Percentiles rank a stretch among this genome's conserved stretches.
These are phyloP conservation scores for Trachelipus rathkii DNA, from an alignment of 1,140 invertebrate species.

Conservation along the genomic window DNA sequence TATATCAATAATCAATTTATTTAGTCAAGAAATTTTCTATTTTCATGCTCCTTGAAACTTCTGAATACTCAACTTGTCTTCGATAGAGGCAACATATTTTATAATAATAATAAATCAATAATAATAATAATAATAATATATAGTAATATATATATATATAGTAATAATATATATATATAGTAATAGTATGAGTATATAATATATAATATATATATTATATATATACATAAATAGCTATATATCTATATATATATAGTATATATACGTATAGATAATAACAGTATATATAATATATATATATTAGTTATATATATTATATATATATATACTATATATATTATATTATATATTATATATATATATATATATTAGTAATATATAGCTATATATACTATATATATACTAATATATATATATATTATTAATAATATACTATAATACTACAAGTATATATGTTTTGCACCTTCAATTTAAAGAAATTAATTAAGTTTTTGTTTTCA, in stretches of 20 bases:
- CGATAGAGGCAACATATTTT: too few relatives aligned
- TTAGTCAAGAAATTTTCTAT: too few relatives aligned
- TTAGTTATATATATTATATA: slow-evolving; percentile 14
- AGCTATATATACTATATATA: neutral
- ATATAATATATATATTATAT: slow-evolving; percentile 18
- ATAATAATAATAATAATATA: too few relatives aligned
- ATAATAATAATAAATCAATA: too few relatives aligned
- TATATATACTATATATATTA: slow-evolving; percentile 23
- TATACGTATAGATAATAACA: slow-evolving; percentile 1
- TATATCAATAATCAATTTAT: too few relatives aligned
- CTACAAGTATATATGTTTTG: neutral
- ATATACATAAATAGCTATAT: slow-evolving; percentile 10
- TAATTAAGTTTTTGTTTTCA: neutral
- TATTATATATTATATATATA: slow-evolving; percentile 7
- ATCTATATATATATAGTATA: neutral
- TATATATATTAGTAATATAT: neutral
- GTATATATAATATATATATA: slow-evolving; percentile 14
- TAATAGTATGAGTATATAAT: neutral
- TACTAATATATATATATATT: neutral
- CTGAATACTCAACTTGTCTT: too few relatives aligned
- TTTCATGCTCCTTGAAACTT: too few relatives aligned
- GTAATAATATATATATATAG: slow-evolving; percentile 10
- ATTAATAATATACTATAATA: neutral
- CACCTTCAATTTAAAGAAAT: neutral
- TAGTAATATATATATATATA: slow-evolving; percentile 18